These are phyloP conservation scores for Mohoua ochrocephala DNA, from an alignment of 2,113 vertebrate genomes.

Conservation along the genomic window DNA sequence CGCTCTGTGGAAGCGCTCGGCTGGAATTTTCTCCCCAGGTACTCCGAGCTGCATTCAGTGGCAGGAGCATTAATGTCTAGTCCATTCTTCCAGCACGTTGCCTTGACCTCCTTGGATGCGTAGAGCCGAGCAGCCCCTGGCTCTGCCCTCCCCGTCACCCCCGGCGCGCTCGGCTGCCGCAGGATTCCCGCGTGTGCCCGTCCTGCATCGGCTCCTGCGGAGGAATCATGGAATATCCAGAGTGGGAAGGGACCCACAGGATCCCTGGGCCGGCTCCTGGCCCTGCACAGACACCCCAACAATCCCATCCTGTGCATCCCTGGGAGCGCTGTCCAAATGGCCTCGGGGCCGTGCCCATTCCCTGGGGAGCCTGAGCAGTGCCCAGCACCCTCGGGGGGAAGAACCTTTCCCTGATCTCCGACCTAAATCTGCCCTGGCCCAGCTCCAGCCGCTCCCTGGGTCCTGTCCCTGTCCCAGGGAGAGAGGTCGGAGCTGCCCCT, in stretches of 20 bases:
- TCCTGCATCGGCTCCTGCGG: accelerated
- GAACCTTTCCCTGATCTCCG: background rate
- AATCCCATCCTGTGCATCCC: background rate
- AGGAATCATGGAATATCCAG: background rate
- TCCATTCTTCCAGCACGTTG: background rate
- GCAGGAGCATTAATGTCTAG: background rate
- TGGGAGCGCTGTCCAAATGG: accelerated
- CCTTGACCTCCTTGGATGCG: background rate
- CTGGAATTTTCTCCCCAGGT: background rate
- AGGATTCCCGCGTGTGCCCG: accelerated
- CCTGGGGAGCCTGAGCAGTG: background rate
- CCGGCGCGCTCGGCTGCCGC: accelerated
- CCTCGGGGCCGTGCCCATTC: background rate
- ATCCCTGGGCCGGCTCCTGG: background rate
- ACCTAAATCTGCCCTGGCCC: accelerated
- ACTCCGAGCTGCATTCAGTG: background rate
- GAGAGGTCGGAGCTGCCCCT: background rate
- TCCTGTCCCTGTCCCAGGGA: background rate
- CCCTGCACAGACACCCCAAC: background rate
- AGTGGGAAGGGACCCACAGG: background rate
- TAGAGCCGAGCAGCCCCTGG: accelerated
- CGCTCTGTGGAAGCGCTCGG: background rate
- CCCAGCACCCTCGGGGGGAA: background rate
- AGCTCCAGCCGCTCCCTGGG: background rate
- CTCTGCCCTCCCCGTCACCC: background rate